These are phyloP conservation scores for Ariopsis seemanni DNA, from an alignment of 2,113 vertebrate species.

Conservation along the genomic window DNA sequence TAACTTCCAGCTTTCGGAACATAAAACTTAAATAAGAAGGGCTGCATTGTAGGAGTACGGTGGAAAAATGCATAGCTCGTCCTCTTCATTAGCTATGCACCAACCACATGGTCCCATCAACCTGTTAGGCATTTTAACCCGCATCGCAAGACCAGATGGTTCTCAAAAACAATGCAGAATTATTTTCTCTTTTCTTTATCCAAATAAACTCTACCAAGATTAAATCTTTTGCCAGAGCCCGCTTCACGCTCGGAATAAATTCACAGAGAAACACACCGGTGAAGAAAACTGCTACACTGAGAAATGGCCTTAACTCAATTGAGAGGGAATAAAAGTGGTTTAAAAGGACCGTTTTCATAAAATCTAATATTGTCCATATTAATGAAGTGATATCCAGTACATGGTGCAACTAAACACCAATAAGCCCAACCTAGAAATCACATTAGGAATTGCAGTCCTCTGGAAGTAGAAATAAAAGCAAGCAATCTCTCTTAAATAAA, in stretches of 20 bases:
- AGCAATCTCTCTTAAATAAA: background rate
- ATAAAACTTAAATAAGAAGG: too few relatives aligned
- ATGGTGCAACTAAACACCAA: background rate
- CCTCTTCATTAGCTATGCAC: background rate
- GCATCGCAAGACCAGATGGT: background rate
- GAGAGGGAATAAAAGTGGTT: background rate
- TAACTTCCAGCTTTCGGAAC: background rate
- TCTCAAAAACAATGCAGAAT: background rate
- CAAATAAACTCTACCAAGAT: background rate
- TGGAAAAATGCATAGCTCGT: background rate
- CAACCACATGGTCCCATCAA: background rate
- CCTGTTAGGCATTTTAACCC: background rate
- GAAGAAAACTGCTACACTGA: background rate
- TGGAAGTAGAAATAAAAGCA: background rate
- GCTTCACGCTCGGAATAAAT: background rate
- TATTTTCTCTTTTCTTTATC: background rate
- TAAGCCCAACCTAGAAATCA: background rate
- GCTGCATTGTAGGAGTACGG: background rate
- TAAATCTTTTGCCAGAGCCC: background rate
- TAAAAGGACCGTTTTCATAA: conserved; percentile 23
- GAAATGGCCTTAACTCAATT: conserved; percentile 4
- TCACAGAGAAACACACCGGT: background rate
- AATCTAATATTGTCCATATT: conserved; percentile 15
- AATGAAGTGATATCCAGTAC: background rate
- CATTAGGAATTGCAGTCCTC: background rate